Base-by-base conservation (phyloP, 92 coral and sea anemone species). In the Parazoanthus swiftii region DNA sequence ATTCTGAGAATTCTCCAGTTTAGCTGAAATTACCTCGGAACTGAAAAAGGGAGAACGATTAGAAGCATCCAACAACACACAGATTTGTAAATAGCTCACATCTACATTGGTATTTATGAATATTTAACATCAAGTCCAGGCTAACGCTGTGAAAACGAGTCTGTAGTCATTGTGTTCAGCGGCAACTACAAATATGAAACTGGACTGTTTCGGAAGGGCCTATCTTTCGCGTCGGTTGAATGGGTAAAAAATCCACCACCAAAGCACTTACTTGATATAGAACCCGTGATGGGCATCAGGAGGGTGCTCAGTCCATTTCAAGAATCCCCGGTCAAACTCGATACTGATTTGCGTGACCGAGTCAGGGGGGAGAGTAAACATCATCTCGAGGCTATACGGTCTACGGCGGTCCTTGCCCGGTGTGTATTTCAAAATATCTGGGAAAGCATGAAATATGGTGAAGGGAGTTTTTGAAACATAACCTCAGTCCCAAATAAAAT, bases 211-310 rank as follows among this genome's bases (percentile, higher is more conserved):
- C 25, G 67, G 39, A 11, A 9, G 38, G 23, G 82, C 33, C 33
- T 29, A 29, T 29, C 33, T 29, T 29, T 29, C 33, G 33, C 33
- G 33, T 29, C 51, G 42, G 42, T 39, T 39, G 42, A 39, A 39
- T 39, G 42, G 2, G 42, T 5, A 25, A 48, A 33, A 3, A 7
- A 1, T 21, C 6, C 4, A 20, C 21, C 25, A 23, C 18, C 13
- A 76, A 29, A 42, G 48, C 50, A 16, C 88, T 59, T 83, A 96
- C 98, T 92, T 94, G 94, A 97, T 89, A 67, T 97, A 97, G 85
- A 97, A 97, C 43, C 99, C 99, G 74, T 97, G 99, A 72, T 97
- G 99, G 3, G 99, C 98, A 77, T 97, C 99, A 42, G 99, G 99
- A 9, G 99, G 99, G 83, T 95, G 98, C 81, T 97, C 99, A 3